Percentiles rank a stretch among this genome's conserved stretches.
These are phyloP conservation scores for Ennomos erosarius DNA, from an alignment of 2,888 invertebrate genomes.

Conservation along the genomic window DNA sequence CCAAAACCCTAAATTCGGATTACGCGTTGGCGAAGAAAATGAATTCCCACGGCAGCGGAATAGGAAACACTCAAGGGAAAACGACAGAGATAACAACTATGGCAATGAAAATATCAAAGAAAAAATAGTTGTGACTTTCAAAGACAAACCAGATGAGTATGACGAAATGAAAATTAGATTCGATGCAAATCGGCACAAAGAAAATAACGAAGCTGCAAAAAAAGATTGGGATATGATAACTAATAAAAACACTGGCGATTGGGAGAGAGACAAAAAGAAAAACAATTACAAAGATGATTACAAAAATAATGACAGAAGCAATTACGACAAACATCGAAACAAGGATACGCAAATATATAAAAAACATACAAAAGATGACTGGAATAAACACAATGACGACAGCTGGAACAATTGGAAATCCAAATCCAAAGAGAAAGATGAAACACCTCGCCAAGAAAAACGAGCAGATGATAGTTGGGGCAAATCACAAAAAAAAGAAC, in stretches of 20 bases:
- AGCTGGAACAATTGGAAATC: conserved; percentile 20
- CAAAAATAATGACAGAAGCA: conserved; percentile 4
- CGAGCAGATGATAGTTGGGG: not conserved
- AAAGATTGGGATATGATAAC: conserved; percentile 32
- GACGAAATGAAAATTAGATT: conserved; percentile 1
- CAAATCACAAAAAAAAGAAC: conserved; percentile 3
- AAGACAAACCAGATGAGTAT: conserved; percentile 9
- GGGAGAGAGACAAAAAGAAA: conserved; percentile 1
- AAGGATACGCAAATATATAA: conserved; percentile 2
- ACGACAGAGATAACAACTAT: not conserved
- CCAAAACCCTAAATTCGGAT: conserved; percentile 1
- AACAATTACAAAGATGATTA: conserved; percentile 1
- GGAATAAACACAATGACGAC: conserved; percentile 5
- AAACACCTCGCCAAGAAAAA: not conserved
- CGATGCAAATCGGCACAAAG: conserved; percentile 9
- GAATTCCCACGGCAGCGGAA: not conserved
- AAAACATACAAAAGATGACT: not conserved
- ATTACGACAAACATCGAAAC: conserved; percentile 4
- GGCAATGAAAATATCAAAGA: not conserved
- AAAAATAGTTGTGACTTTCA: conserved; percentile 9
- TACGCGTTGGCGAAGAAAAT: not conserved
- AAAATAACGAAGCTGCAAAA: conserved; percentile 10
- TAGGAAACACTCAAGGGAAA: conserved; percentile 2
- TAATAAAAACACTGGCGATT: conserved; percentile 7
- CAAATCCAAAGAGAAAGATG: conserved; percentile 10